Evolutionary conservation across 2,113 vertebrate genomes (phyloP).

Genomic region (Podilymbus podiceps): DNA sequence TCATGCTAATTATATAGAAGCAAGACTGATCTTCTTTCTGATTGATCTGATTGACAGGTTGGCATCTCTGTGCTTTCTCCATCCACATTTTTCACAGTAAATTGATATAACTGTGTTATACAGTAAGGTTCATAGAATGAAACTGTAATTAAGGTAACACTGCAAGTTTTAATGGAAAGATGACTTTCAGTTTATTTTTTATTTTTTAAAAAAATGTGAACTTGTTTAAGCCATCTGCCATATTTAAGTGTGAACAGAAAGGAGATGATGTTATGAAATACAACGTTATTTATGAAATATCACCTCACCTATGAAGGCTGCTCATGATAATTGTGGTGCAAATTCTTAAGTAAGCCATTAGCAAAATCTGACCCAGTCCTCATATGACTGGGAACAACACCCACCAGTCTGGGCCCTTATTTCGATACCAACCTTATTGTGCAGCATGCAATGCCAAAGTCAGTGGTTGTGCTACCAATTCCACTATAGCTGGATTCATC

Average conservation of each 20-base stretch:
- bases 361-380: background rate
- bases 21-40: background rate
- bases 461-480: background rate
- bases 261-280: background rate
- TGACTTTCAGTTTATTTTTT: background rate
- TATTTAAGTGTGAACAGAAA: constrained; percentile 14
- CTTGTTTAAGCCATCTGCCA: constrained; percentile 17
- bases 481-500: background rate
- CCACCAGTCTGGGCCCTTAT: background rate
- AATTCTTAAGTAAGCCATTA: background rate
- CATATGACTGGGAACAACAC: background rate
- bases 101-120: background rate
- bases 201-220: background rate
- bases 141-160: background rate
- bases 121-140: background rate
- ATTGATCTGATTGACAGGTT: background rate
- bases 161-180: constrained; percentile 21
- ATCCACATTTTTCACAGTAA: background rate
- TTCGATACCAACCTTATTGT: background rate
- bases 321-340: background rate
- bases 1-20: background rate
- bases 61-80: constrained; percentile 7
- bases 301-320: constrained; percentile 26
- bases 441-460: background rate
- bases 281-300: background rate